Evolutionary conservation across 2,888 invertebrate species (phyloP).

Genomic region (Petrolisthes manimaculis): DNA sequence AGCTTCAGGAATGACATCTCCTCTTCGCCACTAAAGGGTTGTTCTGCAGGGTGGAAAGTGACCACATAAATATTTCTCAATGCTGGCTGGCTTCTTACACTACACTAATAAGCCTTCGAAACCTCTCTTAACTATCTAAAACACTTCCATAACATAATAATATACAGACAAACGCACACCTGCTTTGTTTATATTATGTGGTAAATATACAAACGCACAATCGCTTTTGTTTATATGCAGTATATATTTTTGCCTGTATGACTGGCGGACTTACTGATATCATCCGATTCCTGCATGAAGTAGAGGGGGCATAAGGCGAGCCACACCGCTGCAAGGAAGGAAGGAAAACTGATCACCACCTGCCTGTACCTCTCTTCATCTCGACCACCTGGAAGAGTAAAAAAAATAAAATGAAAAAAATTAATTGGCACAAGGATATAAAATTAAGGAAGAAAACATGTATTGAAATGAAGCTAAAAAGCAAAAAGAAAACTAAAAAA

Average conservation of each 20-base stretch:
- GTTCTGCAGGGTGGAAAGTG: background rate
- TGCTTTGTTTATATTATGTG: background rate
- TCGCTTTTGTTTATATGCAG: background rate
- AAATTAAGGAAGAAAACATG: too few species aligned
- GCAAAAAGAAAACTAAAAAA: too few species aligned
- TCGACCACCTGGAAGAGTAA: too few species aligned
- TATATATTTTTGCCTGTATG: background rate
- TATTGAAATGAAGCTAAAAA: too few species aligned
- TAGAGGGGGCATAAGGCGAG: background rate
- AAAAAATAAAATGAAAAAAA: too few species aligned
- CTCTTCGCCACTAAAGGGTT: background rate
- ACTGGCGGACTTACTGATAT: background rate
- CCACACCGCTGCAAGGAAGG: background rate
- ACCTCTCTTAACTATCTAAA: background rate
- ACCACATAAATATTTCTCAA: background rate
- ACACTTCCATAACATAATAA: too few species aligned
- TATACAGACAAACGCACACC: background rate
- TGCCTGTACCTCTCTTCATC: background rate
- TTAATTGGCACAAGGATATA: too few species aligned
- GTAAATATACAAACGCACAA: background rate
- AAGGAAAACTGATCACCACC: background rate
- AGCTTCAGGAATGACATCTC: background rate
- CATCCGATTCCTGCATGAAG: background rate
- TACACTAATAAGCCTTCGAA: background rate
- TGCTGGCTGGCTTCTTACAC: background rate